These are phyloP conservation scores for Erpobdella octoculata DNA, from an alignment of 2,888 invertebrate species.

Conservation along the genomic window DNA sequence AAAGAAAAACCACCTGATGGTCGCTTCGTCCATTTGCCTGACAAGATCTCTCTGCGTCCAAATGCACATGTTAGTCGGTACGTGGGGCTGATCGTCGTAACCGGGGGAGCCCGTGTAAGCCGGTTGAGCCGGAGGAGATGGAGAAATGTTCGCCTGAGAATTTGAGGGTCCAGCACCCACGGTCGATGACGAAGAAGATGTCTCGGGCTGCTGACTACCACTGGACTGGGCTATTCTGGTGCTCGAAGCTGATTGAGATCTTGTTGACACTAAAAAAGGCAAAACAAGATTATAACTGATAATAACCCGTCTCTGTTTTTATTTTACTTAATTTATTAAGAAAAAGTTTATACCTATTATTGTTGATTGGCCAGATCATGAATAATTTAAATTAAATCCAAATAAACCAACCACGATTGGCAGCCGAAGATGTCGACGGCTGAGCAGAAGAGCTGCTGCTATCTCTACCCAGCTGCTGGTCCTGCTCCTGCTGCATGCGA, in stretches of 20 bases:
- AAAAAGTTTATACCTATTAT: not conserved
- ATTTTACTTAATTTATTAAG: not conserved
- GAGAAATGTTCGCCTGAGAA: not conserved
- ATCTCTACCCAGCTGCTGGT: slow-evolving; percentile 39
- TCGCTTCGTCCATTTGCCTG: slow-evolving; percentile 44
- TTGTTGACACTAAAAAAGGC: not conserved
- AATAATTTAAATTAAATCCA: not conserved
- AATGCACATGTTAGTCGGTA: slow-evolving; percentile 42
- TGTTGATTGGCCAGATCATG: not conserved
- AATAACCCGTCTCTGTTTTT: not conserved
- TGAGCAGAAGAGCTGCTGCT: slow-evolving; percentile 35
- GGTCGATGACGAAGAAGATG: not conserved
- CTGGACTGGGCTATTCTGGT: slow-evolving; percentile 34
- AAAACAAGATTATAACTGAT: no score
- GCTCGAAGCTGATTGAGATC: not conserved
- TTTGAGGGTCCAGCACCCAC: not conserved
- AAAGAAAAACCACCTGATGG: not conserved
- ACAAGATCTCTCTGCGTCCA: slow-evolving; percentile 51
- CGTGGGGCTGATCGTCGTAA: not conserved
- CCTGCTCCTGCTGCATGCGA: slow-evolving; percentile 61
- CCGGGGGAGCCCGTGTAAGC: not conserved
- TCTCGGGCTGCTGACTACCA: not conserved
- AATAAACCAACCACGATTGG: not conserved
- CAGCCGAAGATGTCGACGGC: not conserved
- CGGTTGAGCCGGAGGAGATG: not conserved